These are phyloP conservation scores for Panagrolaimus sp. DNA, from an alignment of 1,140 invertebrate genomes.

Conservation along the genomic window DNA sequence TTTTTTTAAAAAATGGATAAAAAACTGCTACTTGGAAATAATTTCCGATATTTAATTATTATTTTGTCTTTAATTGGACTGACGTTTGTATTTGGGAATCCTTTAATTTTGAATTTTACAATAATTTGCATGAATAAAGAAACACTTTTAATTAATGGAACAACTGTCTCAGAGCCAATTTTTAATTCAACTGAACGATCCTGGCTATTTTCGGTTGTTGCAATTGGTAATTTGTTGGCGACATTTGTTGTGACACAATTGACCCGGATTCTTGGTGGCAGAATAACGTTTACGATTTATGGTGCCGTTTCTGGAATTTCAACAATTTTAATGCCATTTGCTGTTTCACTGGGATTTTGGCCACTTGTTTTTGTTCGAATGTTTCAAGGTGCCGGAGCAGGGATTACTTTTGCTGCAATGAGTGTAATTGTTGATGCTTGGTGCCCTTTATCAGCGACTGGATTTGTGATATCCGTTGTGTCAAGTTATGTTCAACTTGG, in stretches of 20 bases:
- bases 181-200: slow-evolving; percentile 1
- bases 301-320: slow-evolving; percentile 50
- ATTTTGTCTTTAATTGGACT: slow-evolving; percentile 21
- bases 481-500: slow-evolving; percentile 45
- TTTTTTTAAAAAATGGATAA: too few species aligned
- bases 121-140: slow-evolving; percentile 43
- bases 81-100: slow-evolving; percentile 39
- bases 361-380: slow-evolving; percentile 40
- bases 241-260: slow-evolving; percentile 36
- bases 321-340: slow-evolving; percentile 47
- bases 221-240: slow-evolving; percentile 38
- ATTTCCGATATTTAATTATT: slow-evolving; percentile 28
- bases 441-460: slow-evolving; percentile 41
- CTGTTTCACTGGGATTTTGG: slow-evolving; percentile 39
- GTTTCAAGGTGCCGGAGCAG: slow-evolving; percentile 49
- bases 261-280: slow-evolving; percentile 18
- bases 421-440: slow-evolving; percentile 46
- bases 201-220: slow-evolving; percentile 43
- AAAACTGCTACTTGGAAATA: not conserved
- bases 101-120: slow-evolving; percentile 46
- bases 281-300: slow-evolving; percentile 46
- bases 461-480: slow-evolving; percentile 49
- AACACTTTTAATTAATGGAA: not conserved
- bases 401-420: slow-evolving; percentile 50
- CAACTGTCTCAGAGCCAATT: slow-evolving; percentile 4